Evolutionary conservation across 2,797 vertebrate species (phyloP).

Genomic region (Clamator glandarius): DNA sequence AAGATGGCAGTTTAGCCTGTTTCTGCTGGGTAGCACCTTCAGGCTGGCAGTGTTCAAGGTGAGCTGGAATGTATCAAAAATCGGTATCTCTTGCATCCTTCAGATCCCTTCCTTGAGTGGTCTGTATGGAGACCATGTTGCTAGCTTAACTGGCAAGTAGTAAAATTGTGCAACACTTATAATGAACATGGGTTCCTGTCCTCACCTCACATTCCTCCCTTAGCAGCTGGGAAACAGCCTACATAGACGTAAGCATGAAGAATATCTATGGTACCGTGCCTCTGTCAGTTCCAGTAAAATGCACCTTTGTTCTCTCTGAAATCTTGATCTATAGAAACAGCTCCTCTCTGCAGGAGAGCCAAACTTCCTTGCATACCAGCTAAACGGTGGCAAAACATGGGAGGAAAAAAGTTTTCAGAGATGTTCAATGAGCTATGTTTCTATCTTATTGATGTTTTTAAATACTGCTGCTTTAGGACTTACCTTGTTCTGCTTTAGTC

Average conservation of each 20-base stretch:
- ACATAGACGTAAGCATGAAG: not conserved
- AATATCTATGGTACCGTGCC: not conserved
- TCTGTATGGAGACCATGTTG: fast-evolving
- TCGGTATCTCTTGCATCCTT: not conserved
- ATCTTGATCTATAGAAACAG: not conserved
- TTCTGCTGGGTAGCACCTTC: not conserved
- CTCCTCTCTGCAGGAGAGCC: not conserved
- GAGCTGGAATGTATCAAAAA: not conserved
- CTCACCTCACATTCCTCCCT: slow-evolving; percentile 2
- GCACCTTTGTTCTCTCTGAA: not conserved
- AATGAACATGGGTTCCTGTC: not conserved
- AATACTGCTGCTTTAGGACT: slow-evolving; percentile 21
- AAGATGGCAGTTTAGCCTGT: not conserved
- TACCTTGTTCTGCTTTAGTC: slow-evolving; percentile 36
- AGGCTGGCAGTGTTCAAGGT: not conserved
- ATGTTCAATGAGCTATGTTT: not conserved
- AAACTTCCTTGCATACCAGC: not conserved
- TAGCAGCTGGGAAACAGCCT: not conserved
- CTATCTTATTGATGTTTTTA: not conserved
- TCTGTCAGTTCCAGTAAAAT: not conserved
- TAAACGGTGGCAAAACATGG: not conserved
- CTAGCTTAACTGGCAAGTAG: not conserved
- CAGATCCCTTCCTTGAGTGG: not conserved
- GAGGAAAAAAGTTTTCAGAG: not conserved
- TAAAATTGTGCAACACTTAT: not conserved